phyloP scores from a whole-genome alignment of 2,113 vertebrate genomes.

The Scatophagus argus region DNA sequence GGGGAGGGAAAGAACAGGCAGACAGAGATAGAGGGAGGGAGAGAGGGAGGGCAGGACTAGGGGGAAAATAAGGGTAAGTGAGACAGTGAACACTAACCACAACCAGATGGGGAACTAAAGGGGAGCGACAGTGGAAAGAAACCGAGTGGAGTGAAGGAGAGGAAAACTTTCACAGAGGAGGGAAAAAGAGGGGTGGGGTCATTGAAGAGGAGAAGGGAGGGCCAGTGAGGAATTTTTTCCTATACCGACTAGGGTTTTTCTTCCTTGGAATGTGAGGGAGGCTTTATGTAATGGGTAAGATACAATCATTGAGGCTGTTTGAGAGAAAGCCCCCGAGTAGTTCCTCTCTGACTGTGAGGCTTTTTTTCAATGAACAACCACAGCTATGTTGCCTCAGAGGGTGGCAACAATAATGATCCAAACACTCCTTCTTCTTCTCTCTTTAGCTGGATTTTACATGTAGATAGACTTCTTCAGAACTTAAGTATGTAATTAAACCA shows the following conservation, averaged over 20 bases:
- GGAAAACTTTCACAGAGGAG: constrained; percentile 53
- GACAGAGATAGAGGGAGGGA: constrained; percentile 19
- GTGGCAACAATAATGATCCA: constrained; percentile 21
- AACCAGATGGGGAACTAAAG: constrained; percentile 73
- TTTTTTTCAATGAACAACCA: constrained; percentile 33
- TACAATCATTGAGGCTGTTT: constrained; percentile 46
- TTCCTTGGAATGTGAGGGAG: constrained; percentile 58
- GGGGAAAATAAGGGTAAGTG: constrained; percentile 34
- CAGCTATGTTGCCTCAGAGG: constrained; percentile 36
- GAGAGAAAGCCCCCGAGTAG: constrained; percentile 45
- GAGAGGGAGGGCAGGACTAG: not conserved
- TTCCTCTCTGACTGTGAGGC: constrained; percentile 21
- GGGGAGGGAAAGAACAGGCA: not conserved
- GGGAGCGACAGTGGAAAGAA: constrained; percentile 64
- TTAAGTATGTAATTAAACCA: not conserved
- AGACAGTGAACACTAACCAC: constrained; percentile 70
- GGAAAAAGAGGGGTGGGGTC: constrained; percentile 38
- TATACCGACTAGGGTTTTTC: constrained; percentile 46
- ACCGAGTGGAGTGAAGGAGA: constrained; percentile 38
- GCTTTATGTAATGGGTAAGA: constrained; percentile 69
- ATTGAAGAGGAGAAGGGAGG: constrained; percentile 20
- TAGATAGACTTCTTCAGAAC: not conserved
- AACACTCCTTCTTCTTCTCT: not conserved
- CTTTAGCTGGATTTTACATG: not conserved
- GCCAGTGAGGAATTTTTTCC: constrained; percentile 79